Percentiles rank a stretch among this genome's conserved stretches.
Evolutionary conservation across 2,113 vertebrate species (phyloP).

Genomic region (Gallinago paraguaiae): DNA sequence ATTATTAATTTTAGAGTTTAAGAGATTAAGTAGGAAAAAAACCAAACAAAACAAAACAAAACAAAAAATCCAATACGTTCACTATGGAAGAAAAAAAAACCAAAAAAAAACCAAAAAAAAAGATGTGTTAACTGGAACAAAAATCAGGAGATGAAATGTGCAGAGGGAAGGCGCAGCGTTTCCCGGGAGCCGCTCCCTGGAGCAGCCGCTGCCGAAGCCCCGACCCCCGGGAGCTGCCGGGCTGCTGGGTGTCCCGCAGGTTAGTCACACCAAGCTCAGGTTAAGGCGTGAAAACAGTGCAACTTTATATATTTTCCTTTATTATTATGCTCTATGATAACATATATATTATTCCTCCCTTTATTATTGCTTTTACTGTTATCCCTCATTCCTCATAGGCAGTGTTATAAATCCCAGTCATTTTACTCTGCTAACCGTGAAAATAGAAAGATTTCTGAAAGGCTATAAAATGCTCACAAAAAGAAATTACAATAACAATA

Average conservation of each 20-base stretch:
- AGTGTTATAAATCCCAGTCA: not conserved
- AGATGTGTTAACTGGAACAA: not conserved
- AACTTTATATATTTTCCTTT: not conserved
- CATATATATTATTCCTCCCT: not conserved
- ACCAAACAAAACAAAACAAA: not conserved
- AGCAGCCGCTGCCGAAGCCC: fast-evolving
- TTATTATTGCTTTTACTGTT: not conserved
- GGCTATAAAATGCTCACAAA: not conserved
- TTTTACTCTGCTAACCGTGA: not conserved
- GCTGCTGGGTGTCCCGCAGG: not conserved
- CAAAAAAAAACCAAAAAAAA: not conserved
- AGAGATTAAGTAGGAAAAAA: not conserved
- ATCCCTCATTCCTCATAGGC: not conserved
- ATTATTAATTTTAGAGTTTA: conserved; percentile 36
- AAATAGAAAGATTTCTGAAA: not conserved
- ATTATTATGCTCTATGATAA: not conserved
- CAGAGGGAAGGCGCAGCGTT: not conserved
- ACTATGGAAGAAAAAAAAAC: not conserved
- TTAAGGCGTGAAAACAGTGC: fast-evolving
- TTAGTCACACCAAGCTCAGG: fast-evolving
- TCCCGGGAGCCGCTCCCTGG: not conserved
- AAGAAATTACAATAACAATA: not conserved
- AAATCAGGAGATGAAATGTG: not conserved
- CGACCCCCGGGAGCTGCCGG: not conserved
- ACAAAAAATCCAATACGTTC: not conserved